These are phyloP conservation scores for Jordanella pulchra DNA, from an alignment of 2,797 vertebrate genomes.

Conservation along the genomic window DNA sequence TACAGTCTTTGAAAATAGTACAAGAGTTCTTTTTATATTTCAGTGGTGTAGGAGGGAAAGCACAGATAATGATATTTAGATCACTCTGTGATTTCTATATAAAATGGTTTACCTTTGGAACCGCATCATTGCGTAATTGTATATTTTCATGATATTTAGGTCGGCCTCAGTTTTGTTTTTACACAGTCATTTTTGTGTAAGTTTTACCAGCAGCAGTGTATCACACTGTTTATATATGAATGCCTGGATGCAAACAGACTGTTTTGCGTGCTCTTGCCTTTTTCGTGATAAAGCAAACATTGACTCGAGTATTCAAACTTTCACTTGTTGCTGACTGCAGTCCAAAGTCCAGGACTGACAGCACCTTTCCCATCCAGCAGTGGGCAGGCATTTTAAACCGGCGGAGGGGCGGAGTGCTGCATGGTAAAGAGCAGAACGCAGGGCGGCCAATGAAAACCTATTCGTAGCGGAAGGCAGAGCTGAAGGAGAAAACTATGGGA, in stretches of 20 bases:
- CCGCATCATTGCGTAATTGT: too few relatives aligned
- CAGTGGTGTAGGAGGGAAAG: too few relatives aligned
- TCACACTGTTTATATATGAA: not conserved
- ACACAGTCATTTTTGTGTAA: not conserved
- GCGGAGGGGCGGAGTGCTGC: slow-evolving; percentile 65
- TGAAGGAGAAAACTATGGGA: slow-evolving; percentile 5
- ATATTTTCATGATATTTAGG: too few relatives aligned
- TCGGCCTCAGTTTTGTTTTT: too few relatives aligned
- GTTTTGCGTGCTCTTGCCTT: not conserved
- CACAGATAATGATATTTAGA: too few relatives aligned
- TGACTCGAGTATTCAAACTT: slow-evolving; percentile 20
- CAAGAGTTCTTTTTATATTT: too few relatives aligned
- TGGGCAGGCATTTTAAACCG: slow-evolving; percentile 55
- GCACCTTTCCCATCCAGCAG: slow-evolving; percentile 5
- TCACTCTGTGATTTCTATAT: too few relatives aligned
- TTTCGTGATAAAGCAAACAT: not conserved
- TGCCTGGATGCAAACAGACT: not conserved
- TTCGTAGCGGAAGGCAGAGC: slow-evolving; percentile 16
- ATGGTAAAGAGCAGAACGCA: slow-evolving; percentile 32
- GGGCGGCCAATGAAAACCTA: slow-evolving; percentile 42
- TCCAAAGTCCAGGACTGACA: slow-evolving; percentile 56
- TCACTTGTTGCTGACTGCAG: slow-evolving; percentile 4
- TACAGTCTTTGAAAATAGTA: too few relatives aligned
- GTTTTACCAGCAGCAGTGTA: not conserved
- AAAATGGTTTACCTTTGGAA: too few relatives aligned